Evolutionary conservation across 1,140 invertebrate species (phyloP).

Genomic region (Drosophila watanabei): DNA sequence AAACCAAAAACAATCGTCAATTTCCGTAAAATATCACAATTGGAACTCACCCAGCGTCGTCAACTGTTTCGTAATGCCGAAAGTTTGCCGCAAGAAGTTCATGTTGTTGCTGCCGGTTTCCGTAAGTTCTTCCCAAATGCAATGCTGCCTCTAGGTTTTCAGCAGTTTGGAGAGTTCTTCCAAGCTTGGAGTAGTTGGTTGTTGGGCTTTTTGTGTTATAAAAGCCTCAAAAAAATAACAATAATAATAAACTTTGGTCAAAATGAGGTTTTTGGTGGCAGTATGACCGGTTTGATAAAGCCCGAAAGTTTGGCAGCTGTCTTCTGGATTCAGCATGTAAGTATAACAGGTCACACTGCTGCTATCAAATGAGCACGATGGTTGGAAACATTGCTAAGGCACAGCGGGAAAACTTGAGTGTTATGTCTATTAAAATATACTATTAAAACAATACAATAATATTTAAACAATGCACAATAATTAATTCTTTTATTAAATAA

Average conservation of each 20-base stretch:
- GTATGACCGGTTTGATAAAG: background rate
- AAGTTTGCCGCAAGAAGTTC: slow-evolving; percentile 83
- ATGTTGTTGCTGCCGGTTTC: slow-evolving; percentile 33
- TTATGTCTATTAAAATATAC: too few relatives aligned
- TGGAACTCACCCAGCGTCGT: slow-evolving; percentile 66
- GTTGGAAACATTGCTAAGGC: background rate
- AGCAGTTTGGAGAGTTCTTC: background rate
- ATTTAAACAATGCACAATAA: too few relatives aligned
- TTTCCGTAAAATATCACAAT: background rate
- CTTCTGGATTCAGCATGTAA: background rate
- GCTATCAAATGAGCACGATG: background rate
- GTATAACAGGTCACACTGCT: background rate
- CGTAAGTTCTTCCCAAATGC: background rate
- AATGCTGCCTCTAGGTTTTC: background rate
- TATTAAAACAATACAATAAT: too few relatives aligned
- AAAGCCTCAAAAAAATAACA: slow-evolving; percentile 1
- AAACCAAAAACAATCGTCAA: background rate
- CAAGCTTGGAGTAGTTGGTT: too few relatives aligned
- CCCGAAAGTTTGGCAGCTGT: too few relatives aligned
- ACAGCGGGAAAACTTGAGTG: too few relatives aligned
- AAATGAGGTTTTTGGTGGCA: background rate
- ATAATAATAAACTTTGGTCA: background rate
- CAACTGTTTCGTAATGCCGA: slow-evolving; percentile 84
- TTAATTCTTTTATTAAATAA: too few relatives aligned
- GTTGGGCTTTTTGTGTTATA: background rate